phyloP scores from a whole-genome alignment of 2,888 invertebrate genomes.

The Phania funesta region DNA sequence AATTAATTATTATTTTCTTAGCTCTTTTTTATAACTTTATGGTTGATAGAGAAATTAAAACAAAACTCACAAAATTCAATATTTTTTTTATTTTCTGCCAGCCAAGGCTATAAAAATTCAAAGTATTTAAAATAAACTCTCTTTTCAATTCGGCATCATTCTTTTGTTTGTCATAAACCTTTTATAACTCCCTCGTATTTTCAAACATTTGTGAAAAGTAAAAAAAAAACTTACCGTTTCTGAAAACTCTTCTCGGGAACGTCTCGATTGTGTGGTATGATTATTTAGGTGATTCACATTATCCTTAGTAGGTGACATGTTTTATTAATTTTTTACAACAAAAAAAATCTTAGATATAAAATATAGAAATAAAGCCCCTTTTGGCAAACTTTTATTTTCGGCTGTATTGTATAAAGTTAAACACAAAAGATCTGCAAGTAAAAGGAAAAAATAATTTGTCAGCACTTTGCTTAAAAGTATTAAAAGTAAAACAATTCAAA shows the following conservation, averaged over 20 bases:
- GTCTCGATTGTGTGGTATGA: constrained; percentile 74
- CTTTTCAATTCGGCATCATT: too few species aligned
- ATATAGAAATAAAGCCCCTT: not conserved
- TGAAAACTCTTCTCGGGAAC: constrained; percentile 79
- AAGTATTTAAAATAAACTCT: too few species aligned
- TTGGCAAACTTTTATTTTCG: constrained; percentile 7
- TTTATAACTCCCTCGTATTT: too few species aligned
- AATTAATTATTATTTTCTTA: constrained; percentile 30
- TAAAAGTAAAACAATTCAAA: not conserved
- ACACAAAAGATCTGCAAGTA: constrained; percentile 27
- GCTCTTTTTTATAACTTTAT: constrained; percentile 5
- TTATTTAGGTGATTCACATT: constrained; percentile 71
- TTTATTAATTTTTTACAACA: not conserved
- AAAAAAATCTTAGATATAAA: not conserved
- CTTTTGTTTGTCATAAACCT: too few species aligned
- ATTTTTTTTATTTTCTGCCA: too few species aligned
- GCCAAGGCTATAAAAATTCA: too few species aligned
- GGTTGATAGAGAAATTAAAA: constrained; percentile 5
- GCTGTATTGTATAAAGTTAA: not conserved
- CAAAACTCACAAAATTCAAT: constrained; percentile 8
- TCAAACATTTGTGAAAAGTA: not conserved
- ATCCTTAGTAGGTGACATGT: constrained; percentile 78
- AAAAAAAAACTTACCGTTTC: constrained; percentile 75
- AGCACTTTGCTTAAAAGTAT: not conserved
- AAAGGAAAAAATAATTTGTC: constrained; percentile 8